Conservation (phyloP, 30 jellyfish, hydroid and myxozoan species). For the Aurelia aurita complex sp. Pacific region DNA sequence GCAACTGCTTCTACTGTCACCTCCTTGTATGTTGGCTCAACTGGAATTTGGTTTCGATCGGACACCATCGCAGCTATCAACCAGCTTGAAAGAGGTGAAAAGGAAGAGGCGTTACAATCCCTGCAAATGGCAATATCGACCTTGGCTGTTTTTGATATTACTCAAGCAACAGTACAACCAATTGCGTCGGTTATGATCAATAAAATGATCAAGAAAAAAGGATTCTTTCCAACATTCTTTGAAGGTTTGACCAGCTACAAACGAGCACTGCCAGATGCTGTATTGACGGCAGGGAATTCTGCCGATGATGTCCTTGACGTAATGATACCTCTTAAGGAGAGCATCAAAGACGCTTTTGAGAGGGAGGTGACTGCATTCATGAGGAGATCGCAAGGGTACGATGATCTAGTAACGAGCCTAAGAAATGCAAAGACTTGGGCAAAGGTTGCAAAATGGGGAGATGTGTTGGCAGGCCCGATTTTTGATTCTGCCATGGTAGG, state of each 20-base stretch:
- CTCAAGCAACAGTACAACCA: slow-evolving; percentile 11
- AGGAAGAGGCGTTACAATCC: slow-evolving; percentile 17
- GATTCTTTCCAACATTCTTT: neutral
- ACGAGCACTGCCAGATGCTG: neutral
- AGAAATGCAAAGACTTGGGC: slow-evolving; percentile 10
- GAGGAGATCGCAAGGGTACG: slow-evolving; percentile 11
- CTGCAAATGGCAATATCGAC: slow-evolving; percentile 12
- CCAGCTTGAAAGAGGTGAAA: slow-evolving; percentile 9
- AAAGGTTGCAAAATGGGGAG: slow-evolving; percentile 16
- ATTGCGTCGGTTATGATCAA: neutral
- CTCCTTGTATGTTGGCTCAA: slow-evolving; percentile 6
- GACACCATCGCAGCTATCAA: slow-evolving; percentile 16
- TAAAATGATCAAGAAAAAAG: neutral
- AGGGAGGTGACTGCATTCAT: neutral
- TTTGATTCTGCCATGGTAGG: slow-evolving; percentile 14
- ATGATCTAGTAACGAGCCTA: slow-evolving; percentile 4
- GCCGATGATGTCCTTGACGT: slow-evolving; percentile 10
- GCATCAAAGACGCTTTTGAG: slow-evolving; percentile 4
- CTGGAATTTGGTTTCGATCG: slow-evolving; percentile 18
- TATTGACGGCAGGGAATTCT: neutral
- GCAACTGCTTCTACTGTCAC: slow-evolving; percentile 13
- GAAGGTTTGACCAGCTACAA: neutral
- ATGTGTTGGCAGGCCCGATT: slow-evolving; percentile 13
- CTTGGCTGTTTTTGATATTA: slow-evolving; percentile 4
- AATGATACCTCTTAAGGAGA: slow-evolving; percentile 5